Conservation (phyloP, 2,113 vertebrate genomes). For the Vidua macroura region DNA sequence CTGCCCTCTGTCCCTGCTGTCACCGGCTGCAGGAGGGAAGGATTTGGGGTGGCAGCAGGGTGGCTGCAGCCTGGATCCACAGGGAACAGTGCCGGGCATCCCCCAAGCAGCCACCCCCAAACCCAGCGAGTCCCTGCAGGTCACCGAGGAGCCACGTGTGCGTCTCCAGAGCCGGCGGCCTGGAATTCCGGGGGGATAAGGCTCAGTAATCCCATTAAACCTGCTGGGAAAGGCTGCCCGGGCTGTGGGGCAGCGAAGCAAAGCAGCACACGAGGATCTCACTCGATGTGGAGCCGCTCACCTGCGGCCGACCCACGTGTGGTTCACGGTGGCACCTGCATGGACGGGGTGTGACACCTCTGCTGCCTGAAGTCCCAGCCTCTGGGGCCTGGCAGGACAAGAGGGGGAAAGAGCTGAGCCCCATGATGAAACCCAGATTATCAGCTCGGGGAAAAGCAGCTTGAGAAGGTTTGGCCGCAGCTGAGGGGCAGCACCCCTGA, state of each 20-base stretch:
- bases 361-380: neutral
- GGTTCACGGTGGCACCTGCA: neutral
- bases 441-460: neutral
- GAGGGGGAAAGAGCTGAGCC: neutral
- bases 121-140: neutral
- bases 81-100: neutral
- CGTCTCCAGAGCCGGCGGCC: neutral
- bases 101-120: neutral
- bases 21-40: neutral
- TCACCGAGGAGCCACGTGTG: neutral
- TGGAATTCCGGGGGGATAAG: slow-evolving; percentile 34
- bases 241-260: neutral
- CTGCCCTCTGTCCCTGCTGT: neutral
- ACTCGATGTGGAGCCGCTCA: fast-evolving
- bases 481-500: neutral
- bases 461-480: neutral
- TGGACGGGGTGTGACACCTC: fast-evolving
- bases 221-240: neutral
- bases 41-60: neutral
- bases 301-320: fast-evolving
- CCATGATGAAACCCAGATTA: neutral
- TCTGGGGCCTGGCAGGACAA: neutral
- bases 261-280: neutral
- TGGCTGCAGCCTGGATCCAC: neutral
- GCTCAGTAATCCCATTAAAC: slow-evolving; percentile 29